Conservation (phyloP, 2,113 vertebrate genomes). For the Dicaeum eximium region DNA sequence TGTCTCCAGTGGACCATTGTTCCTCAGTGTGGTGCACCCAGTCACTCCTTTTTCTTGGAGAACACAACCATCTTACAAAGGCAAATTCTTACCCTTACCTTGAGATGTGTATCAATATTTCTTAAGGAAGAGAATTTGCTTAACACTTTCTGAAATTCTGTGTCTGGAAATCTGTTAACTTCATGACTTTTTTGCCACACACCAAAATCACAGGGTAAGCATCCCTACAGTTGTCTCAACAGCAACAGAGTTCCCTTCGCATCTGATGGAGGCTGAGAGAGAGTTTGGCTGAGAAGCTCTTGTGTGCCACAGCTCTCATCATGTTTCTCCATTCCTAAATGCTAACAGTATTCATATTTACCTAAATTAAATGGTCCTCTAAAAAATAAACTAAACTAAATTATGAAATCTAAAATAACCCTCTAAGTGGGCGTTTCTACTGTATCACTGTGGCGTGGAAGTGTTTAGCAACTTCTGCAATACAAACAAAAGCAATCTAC, state of each 20-base stretch:
- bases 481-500: neutral
- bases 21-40: neutral
- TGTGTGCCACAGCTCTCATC: neutral
- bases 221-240: neutral
- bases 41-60: neutral
- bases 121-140: neutral
- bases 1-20: neutral
- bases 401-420: neutral
- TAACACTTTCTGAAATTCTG: neutral
- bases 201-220: neutral
- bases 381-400: neutral
- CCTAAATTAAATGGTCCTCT: neutral
- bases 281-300: neutral
- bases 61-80: neutral
- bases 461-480: neutral
- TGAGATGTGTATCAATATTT: neutral
- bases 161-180: neutral
- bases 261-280: neutral
- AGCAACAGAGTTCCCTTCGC: rapidly evolving
- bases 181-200: neutral
- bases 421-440: neutral
- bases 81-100: neutral
- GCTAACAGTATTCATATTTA: neutral
- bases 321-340: neutral
- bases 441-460: neutral